Evolutionary conservation across 2,113 vertebrate genomes (phyloP), one percentile per base, ranked within the genome.

Genomic region (Ictidomys tridecemlineatus): DNA sequence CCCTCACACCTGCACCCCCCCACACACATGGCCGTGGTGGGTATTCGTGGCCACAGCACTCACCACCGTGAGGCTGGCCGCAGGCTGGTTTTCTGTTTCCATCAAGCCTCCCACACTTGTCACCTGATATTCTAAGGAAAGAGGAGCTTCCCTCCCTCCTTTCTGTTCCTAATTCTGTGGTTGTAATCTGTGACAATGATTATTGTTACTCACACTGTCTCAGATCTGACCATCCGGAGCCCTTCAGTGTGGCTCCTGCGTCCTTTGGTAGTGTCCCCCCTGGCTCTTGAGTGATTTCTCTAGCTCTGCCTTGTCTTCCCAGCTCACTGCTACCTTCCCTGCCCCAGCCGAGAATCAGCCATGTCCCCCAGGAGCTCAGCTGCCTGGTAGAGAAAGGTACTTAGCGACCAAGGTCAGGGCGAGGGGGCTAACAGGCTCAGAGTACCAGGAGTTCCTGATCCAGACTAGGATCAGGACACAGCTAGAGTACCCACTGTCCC

Each of bases 11-110:
- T 58, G 2, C 53, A 56, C 53, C 56, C 18, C 18, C 16, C 51
- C 12, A 6, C 42, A 5, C 0, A 13, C 51, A 14, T 16, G 51
- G 51, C 0, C 14, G 0, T 13, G 12, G 51, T 13, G 51, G 51
- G 13, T 4, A 17, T 53, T 53, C 14, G 20, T 51, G 20, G 26
- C 78, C 48, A 4, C 17, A 32, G 34, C 24, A 45, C 1, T 73
- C n/a, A 65, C 17, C 22, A n/a, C 13, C 5, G 17, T 17, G 17
- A 18, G 3, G 24, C n/a, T 34, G 65, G 72, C 39, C 48, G 42
- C 34, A 76, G 3, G 48, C 22, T 30, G 61, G 51, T 42, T 86
- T 58, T 48, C 42, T 56, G 1, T 73, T 91, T 90, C 24, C 45
- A 42, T 18, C 16, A 3, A 69, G 78, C 34, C 53, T 93, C 78